Evolutionary conservation across 2,113 vertebrate species (phyloP), one percentile per base, ranked within the genome.

Genomic region (Mesitornis unicolor): DNA sequence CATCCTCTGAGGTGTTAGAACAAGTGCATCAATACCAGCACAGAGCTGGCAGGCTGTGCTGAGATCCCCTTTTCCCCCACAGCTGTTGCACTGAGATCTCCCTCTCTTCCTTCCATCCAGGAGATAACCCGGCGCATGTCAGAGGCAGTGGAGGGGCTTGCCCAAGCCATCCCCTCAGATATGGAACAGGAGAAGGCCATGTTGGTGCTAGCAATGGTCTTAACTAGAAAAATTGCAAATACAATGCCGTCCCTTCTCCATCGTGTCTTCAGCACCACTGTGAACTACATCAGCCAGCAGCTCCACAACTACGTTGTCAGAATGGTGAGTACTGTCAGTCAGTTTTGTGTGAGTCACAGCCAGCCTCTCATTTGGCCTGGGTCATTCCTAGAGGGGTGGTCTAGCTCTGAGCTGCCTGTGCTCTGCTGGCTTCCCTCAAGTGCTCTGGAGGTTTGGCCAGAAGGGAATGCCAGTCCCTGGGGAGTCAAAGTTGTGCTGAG

Each of bases 181-280:
- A 89, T 99, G 89, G 97, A 98, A 1, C 69, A 63, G 21, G 99
- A 99, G 94, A 98, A 96, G 50, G 94, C 98, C 56, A 71, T 83
- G 40, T 19, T 99, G 90, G 96, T 98, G 63, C 75, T 99, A 60
- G 94, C 98, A 17, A 98, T 99, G 97, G 90, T 98, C 6, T 57
- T 99, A 83, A 98, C 98, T 93, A 99, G 97, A 90, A 98, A 97
- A 25, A 98, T 99, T 63, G 98, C 97, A 0, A 75, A 97, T 18
- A 97, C 77, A 21, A 69, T 97, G 6, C 99, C 99, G 0, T 56
- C n/a, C 8, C 90, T 99, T 60, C 97, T 99, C 5, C 91, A 40
- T 0, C 73, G 21, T n/a, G 98, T 99, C 70, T 99, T 98, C 42
- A 50, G 6, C 53, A 87, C 95, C 2, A 93, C 98, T 0, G 53